Evolutionary conservation across 2,113 vertebrate species (phyloP), one percentile per base, ranked within the genome.

Genomic region (Protomyctophum bolini): DNA sequence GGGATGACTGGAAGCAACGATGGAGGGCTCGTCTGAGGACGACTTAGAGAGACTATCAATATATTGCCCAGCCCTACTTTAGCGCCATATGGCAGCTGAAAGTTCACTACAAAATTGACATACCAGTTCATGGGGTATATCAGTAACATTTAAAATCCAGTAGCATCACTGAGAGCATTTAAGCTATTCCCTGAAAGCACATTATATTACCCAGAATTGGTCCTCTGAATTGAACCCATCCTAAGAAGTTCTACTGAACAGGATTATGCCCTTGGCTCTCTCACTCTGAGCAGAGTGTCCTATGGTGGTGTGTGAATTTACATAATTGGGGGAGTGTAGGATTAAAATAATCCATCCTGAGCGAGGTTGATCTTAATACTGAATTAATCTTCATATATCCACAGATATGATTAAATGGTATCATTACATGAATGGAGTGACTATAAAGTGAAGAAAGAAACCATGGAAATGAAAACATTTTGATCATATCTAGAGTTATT

Each of bases 11-110:
- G 21, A 21, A 21, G 21, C 21, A 21, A 21, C 21, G 21, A 21
- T 21, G 21, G 21, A 21, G 21, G 21, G 21, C 21, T 21, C 21
- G 21, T 21, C 21, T 21, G 21, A 21, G 21, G 21, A 21, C 21
- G 21, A 21, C 21, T 2, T 21, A 21, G 21, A 21, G 21, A 21
- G 21, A 21, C 21, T 21, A 41, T 41, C 33, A 41, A 41, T 41
- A 41, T 41, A 41, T 41, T 41, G 33, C 33, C 33, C 33, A 41
- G 33, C 33, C 3, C 5, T 41, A 41, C 58, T 70, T 69, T 12
- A 60, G 67, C 73, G 73, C 50, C 63, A 11, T 70, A 11, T 70
- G 60, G 55, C 70, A 66, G 55, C 48, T 48, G 48, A 52, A 70
- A 65, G 46, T 62, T 72, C 1, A 68, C 76, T 76, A 67, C 2